Percentiles rank a stretch among this genome's conserved stretches.
phyloP scores from a whole-genome alignment of 1,140 invertebrate genomes.

The Matsumurasca onukii region DNA sequence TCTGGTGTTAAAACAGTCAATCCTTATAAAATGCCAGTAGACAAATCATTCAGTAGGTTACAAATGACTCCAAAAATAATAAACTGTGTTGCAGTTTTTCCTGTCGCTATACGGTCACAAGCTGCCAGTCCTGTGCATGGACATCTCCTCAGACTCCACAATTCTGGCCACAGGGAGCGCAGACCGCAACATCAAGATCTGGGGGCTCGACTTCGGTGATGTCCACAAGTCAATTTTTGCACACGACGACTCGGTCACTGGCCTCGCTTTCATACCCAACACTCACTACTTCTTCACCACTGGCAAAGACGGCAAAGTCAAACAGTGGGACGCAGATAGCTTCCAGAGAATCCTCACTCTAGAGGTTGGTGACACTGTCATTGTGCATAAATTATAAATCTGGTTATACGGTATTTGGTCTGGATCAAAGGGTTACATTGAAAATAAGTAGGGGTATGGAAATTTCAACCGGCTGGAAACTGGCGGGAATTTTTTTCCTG shows the following conservation, averaged over 20 bases:
- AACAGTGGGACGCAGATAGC: slow-evolving; percentile 96
- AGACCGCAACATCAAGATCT: slow-evolving; percentile 96
- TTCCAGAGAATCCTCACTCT: slow-evolving; percentile 90
- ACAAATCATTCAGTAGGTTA: no score
- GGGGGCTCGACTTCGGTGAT: slow-evolving; percentile 98
- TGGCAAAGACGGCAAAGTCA: slow-evolving; percentile 91
- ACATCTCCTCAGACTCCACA: slow-evolving; percentile 89
- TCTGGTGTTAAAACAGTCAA: no score
- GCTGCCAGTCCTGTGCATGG: slow-evolving; percentile 89
- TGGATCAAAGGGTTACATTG: not conserved
- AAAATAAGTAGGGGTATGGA: no score
- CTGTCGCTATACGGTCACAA: slow-evolving; percentile 96
- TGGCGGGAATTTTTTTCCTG: no score
- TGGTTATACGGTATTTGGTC: not conserved
- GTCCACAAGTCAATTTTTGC: slow-evolving; percentile 87
- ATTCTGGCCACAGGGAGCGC: slow-evolving; percentile 92
- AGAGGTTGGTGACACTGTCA: slow-evolving; percentile 70
- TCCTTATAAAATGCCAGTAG: no score
- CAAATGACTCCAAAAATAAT: no score
- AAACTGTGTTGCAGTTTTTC: no score
- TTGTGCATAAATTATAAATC: not conserved
- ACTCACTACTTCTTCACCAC: slow-evolving; percentile 94
- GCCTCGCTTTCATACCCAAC: slow-evolving; percentile 81
- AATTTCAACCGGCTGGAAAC: no score
- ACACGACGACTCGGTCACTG: slow-evolving; percentile 93